Evolutionary conservation across 2,888 invertebrate species (phyloP).

Genomic region (Synergus gifuensis): DNA sequence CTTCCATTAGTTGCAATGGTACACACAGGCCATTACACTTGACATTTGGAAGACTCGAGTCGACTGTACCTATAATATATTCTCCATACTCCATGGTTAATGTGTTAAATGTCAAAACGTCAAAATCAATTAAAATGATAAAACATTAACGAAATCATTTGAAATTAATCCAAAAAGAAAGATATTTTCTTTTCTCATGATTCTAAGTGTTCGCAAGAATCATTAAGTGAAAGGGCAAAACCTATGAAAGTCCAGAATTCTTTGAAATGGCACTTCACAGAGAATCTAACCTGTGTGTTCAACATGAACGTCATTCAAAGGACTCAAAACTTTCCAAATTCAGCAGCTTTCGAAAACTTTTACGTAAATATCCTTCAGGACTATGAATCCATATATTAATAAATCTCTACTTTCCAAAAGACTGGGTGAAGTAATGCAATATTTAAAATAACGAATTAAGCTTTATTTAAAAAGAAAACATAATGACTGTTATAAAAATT

Average conservation of each 20-base stretch:
- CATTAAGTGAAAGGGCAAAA: not conserved
- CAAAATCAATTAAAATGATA: not conserved
- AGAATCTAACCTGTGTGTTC: not conserved
- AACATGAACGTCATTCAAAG: not conserved
- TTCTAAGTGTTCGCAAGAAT: not conserved
- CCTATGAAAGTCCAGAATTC: not conserved
- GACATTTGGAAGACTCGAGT: no score
- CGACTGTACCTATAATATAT: no score
- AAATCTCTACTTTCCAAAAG: not conserved
- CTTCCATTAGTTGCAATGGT: no score
- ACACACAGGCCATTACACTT: no score
- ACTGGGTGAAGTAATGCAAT: not conserved
- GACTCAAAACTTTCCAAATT: not conserved
- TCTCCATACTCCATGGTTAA: no score
- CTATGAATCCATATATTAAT: not conserved
- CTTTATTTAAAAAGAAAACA: not conserved
- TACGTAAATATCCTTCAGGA: not conserved
- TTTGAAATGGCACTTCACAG: not conserved
- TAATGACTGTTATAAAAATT: not conserved
- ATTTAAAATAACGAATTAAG: not conserved
- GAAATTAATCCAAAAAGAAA: not conserved
- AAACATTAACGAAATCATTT: not conserved
- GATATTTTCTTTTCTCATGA: not conserved
- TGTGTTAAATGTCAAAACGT: not conserved
- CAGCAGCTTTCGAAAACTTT: not conserved